A percentile compares a stretch with the other conserved stretches of the same genome.
Evolutionary conservation across 2,888 invertebrate genomes (phyloP).

Genomic region (Epinotia brunnichana): DNA sequence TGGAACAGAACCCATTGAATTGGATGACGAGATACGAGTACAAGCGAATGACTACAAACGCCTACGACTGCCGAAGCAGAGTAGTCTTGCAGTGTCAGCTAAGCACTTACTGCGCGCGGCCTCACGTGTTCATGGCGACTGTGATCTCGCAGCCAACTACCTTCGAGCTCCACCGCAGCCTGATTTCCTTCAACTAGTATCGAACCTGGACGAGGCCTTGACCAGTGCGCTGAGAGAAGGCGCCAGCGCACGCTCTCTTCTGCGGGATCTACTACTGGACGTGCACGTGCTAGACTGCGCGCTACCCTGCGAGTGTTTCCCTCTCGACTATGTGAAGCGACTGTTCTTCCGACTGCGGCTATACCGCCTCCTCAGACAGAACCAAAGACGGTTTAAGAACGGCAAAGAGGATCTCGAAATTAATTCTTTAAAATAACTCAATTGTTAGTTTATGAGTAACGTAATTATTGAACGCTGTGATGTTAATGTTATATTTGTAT

Average conservation of each 20-base stretch:
- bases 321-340: conserved; percentile 31
- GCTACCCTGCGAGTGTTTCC: conserved; percentile 37
- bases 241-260: not conserved
- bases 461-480: conserved; percentile 1
- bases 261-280: conserved; percentile 30
- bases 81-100: conserved; percentile 1
- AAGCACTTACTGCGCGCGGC: conserved; percentile 16
- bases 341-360: conserved; percentile 34
- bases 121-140: conserved; percentile 15
- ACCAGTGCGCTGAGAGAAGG: not conserved
- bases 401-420: not conserved
- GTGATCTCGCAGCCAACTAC: not conserved
- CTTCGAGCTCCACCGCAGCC: not conserved
- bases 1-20: not conserved
- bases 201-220: conserved; percentile 16
- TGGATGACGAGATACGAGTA: not conserved
- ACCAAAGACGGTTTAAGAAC: not conserved
- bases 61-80: not conserved
- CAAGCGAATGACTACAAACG: conserved; percentile 15
- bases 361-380: conserved; percentile 12
- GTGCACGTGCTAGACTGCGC: conserved; percentile 37
- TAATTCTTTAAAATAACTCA: conserved; percentile 2
- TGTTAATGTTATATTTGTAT: not conserved
- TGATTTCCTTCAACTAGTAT: conserved; percentile 19
- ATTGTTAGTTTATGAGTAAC: not conserved